These are phyloP conservation scores for Strigamia maritima DNA, from an alignment of 2,888 invertebrate species.

Conservation along the genomic window DNA sequence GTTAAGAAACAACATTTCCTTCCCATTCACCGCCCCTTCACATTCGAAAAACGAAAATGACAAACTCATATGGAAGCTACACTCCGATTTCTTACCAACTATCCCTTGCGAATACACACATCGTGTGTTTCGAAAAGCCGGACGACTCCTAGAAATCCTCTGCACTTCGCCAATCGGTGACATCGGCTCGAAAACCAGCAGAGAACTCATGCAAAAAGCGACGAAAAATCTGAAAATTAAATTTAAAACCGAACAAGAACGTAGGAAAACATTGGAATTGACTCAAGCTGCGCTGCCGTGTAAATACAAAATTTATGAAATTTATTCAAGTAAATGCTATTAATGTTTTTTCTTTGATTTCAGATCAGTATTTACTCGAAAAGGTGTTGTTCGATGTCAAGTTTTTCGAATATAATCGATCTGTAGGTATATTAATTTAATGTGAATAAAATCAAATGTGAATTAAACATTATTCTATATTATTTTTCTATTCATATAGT, in stretches of 20 bases:
- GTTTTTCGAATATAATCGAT: neutral
- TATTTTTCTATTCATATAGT: neutral
- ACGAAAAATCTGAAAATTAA: neutral
- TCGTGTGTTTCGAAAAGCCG: slow-evolving; percentile 12
- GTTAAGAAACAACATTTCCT: neutral
- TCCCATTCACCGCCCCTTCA: neutral
- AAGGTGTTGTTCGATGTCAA: neutral
- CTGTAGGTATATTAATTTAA: neutral
- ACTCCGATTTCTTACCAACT: neutral
- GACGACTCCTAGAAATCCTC: neutral
- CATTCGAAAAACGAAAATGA: no score
- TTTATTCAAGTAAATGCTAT: no score
- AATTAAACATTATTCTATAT: neutral
- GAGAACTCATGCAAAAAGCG: neutral
- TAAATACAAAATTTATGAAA: neutral
- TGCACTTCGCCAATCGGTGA: neutral
- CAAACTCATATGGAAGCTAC: neutral
- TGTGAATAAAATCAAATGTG: no score
- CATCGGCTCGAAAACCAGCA: neutral
- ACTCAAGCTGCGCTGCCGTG: slow-evolving; percentile 31
- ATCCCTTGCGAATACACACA: neutral
- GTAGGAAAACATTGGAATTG: slow-evolving; percentile 31
- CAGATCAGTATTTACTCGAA: slow-evolving; percentile 30
- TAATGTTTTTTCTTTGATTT: neutral
- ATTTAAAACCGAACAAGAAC: slow-evolving; percentile 26